Evolutionary conservation across 92 coral and sea anemone species (phyloP).

Genomic region (Porites evermanni): DNA sequence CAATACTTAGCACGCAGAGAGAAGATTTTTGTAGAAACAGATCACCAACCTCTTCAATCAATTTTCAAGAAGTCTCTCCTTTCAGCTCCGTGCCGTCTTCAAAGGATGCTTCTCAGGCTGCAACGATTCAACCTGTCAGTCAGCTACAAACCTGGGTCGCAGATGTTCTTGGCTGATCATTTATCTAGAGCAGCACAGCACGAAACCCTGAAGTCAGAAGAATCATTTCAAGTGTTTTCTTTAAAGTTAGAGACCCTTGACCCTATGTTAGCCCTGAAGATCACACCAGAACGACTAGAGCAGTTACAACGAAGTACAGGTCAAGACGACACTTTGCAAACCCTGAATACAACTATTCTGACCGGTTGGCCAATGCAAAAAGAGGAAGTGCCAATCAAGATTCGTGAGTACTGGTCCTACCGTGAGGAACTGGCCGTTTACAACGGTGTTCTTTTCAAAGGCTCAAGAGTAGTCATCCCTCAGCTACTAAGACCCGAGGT

Average conservation of each 20-base stretch:
- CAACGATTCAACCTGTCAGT: slow-evolving; percentile 32
- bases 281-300: slow-evolving; percentile 37
- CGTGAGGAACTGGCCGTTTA: no score
- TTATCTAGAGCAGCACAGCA: slow-evolving; percentile 37
- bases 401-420: slow-evolving; percentile 7
- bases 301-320: slow-evolving; percentile 46
- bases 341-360: slow-evolving; percentile 45
- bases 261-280: slow-evolving; percentile 36
- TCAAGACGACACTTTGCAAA: slow-evolving; percentile 47
- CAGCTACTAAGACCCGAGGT: no score
- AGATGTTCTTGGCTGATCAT: slow-evolving; percentile 31
- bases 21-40: slow-evolving; percentile 35
- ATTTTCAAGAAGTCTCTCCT: slow-evolving; percentile 42
- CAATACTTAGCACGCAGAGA: slow-evolving; percentile 39
- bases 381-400: slow-evolving; percentile 37
- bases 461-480: no score
- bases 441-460: no score
- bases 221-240: slow-evolving; percentile 54
- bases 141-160: slow-evolving; percentile 31
- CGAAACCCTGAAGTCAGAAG: slow-evolving; percentile 33
- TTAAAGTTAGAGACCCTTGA: slow-evolving; percentile 19
- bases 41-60: slow-evolving; percentile 43
- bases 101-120: slow-evolving; percentile 34
- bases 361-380: slow-evolving; percentile 45
- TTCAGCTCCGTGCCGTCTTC: slow-evolving; percentile 24